Base-by-base conservation (phyloP, 2,797 vertebrate genomes). In the Coregonus sp. region DNA sequence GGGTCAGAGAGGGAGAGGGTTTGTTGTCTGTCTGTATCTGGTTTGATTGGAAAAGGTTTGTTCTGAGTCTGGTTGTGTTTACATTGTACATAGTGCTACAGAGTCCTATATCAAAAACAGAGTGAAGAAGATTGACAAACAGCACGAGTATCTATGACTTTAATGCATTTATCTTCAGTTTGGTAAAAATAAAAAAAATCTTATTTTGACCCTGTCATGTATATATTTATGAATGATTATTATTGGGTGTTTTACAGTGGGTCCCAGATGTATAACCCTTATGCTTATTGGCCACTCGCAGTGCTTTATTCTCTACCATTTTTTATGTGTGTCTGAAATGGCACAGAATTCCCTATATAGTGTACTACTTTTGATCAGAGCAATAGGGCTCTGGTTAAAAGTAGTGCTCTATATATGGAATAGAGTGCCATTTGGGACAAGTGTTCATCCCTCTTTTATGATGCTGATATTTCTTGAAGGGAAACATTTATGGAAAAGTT, bases 71-170 rank as follows among this genome's bases (percentile, higher is more conserved):
- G 25, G 91, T 92, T 93, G 88, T 95, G 95, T 96, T 96, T 96
- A 96, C 95, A 95, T 92, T 97, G 96, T 97, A 96, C 81, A 96
- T 96, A 95, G 90, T 92, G 91, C 51, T 54, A 54, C 87, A 94
- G 80, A 82, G 80, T 80, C 33, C 86, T 91, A 85, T 87, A 87
- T 92, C 83, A 93, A 76, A 78, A 79, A 91, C 89, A 92, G 92
- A 90, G 94, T 93, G 91, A 87, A 78, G 80, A 86, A 80, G 80
- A 86, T 82, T 75, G 76, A 73, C 75, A 69, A 69, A 4, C 67
- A 63, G 72, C 47, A 54, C 6, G 12, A 33, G 29, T 56, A 65
- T n/a, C 14, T 54, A 37, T 74, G 54, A 79, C 75, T 82, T 85
- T 89, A 91, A 91, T 93, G 92, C 92, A 94, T 92, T 92, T 89